Base-by-base conservation (phyloP, 1,140 invertebrate genomes). In the Solenopsis invicta region DNA sequence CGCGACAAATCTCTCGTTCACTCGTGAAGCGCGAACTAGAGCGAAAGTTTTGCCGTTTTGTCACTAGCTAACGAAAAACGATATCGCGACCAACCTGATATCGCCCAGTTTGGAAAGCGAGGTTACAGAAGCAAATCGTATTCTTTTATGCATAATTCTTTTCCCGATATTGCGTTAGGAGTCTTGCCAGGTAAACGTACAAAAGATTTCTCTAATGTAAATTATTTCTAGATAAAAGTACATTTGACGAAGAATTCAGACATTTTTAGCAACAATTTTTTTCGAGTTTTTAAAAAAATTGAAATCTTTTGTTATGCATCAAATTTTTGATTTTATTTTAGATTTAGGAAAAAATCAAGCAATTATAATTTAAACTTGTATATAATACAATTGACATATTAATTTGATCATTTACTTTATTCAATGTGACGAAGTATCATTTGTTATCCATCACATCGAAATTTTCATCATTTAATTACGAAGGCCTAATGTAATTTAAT, bases 1-100 rank as follows among this genome's bases (percentile, higher is more conserved):
- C 69, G 80, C 54, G 61, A 67, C 67, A 50, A 86, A 88, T 74
- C 72, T 74, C 72, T 87, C 88, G 84, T 66, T 89, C 87, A 88
- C 87, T 89, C 76, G 88, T 84, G 62, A 85, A 89, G 45, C 87
- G n/a, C 52, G 75, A 72, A 75, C 67, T 77, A 48, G 78, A 89
- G 88, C 87, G 88, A 88, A 86, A 89, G 87, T 89, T 86, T 80
- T 61, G 13, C 37, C 6, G n/a, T 71, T 81, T 56, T 66, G 34
- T 81, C 62, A 24, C 48, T 24, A n/a, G 21, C 21, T 10, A 56
- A 54, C 13, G 21, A 75, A 84, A 84, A 87, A 74, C 16, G 75
- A 41, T 66, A 9, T 41, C 64, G 18, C n/a, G 52, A 50, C n/a
- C 18, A 24, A 6, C 13, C n/a, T 50, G 48, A 80, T 80, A 37